phyloP scores from a whole-genome alignment of 1,140 invertebrate genomes.

The Drosophila sulfurigaster region DNA sequence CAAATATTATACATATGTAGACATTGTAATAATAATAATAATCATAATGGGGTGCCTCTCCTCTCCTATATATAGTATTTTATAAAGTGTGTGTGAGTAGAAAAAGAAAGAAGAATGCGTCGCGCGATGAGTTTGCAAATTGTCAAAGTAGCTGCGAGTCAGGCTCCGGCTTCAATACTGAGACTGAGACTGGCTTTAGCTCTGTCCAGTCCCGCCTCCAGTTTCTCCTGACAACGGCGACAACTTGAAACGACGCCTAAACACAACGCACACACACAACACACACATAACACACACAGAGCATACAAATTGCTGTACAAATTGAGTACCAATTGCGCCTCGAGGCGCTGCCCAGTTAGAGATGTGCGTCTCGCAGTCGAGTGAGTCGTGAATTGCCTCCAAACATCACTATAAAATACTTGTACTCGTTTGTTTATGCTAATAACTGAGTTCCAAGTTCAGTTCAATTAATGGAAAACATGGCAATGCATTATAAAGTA shows the following conservation, averaged over 20 bases:
- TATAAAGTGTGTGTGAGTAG: neutral
- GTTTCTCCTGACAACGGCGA: constrained; percentile 52
- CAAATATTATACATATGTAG: constrained; percentile 22
- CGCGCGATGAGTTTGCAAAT: constrained; percentile 45
- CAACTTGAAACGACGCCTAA: constrained; percentile 52
- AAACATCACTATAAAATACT: neutral
- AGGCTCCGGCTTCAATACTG: neutral
- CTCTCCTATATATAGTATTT: constrained; percentile 16
- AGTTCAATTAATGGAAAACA: constrained; percentile 7
- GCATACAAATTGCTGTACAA: constrained; percentile 51
- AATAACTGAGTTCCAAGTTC: constrained; percentile 8
- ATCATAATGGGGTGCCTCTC: constrained; percentile 32
- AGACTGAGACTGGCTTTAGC: neutral
- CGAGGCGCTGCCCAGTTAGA: constrained; percentile 37
- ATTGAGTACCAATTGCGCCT: constrained; percentile 42
- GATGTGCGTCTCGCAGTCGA: constrained; percentile 33
- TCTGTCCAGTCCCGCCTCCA: constrained; percentile 40
- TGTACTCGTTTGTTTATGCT: constrained; percentile 1
- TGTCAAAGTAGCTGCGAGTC: constrained; percentile 41
- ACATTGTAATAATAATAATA: constrained; percentile 48
- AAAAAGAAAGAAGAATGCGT: neutral
- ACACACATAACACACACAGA: constrained; percentile 12
- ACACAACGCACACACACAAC: constrained; percentile 19
- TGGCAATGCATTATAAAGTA: neutral
- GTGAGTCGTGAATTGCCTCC: constrained; percentile 1